Evolutionary conservation across 1,140 invertebrate genomes (phyloP).

Genomic region (Drosophila suzukii): DNA sequence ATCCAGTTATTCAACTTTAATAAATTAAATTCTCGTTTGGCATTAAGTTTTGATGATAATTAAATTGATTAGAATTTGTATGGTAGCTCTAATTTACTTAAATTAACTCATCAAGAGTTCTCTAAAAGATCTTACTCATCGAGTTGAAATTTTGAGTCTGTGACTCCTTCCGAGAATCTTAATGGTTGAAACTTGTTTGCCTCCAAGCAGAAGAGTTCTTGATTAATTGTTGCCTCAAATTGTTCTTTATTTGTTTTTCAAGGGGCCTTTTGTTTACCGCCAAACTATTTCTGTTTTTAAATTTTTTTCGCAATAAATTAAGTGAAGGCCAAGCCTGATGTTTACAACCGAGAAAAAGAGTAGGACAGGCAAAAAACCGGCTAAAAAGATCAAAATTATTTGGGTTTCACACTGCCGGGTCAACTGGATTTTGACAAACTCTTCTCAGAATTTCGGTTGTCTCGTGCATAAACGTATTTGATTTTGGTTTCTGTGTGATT

Average conservation of each 20-base stretch:
- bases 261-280: slow-evolving; percentile 33
- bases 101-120: slow-evolving; percentile 16
- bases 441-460: slow-evolving; percentile 42
- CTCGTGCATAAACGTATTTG: slow-evolving; percentile 22
- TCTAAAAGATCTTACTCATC: slow-evolving; percentile 30
- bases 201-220: slow-evolving; percentile 33
- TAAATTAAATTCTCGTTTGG: neutral
- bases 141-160: neutral
- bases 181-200: slow-evolving; percentile 43
- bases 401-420: slow-evolving; percentile 29
- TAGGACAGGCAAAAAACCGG: slow-evolving; percentile 21
- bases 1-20: neutral
- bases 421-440: slow-evolving; percentile 36
- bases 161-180: slow-evolving; percentile 54
- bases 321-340: slow-evolving; percentile 45
- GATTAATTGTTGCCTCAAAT: slow-evolving; percentile 64
- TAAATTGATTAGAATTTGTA: slow-evolving; percentile 1
- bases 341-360: slow-evolving; percentile 17
- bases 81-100: slow-evolving; percentile 21
- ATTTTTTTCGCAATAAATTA: slow-evolving; percentile 57
- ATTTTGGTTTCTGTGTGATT: slow-evolving; percentile 3
- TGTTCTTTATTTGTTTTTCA: slow-evolving; percentile 22
- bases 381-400: slow-evolving; percentile 30
- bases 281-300: slow-evolving; percentile 24
- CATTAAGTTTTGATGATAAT: neutral